phyloP scores from a whole-genome alignment of 37 sponge, comb jelly and placozoan species.

The Eunapius fragilis region DNA sequence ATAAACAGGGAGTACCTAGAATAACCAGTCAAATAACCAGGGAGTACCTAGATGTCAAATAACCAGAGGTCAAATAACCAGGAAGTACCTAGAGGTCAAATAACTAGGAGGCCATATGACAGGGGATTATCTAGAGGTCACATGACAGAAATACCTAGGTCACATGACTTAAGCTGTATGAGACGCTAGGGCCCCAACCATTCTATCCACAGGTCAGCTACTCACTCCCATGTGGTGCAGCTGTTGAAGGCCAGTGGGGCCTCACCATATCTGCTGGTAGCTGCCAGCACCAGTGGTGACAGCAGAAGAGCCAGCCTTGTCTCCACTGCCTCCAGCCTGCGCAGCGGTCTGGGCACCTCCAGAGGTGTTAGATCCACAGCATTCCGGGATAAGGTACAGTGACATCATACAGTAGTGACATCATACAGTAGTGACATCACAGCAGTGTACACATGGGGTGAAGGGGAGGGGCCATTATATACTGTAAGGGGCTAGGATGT shows the following conservation, averaged over 20 bases:
- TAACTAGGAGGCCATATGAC: background rate
- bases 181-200: too few relatives aligned
- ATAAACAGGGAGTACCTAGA: too few relatives aligned
- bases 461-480: background rate
- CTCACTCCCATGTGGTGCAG: conserved; percentile 74
- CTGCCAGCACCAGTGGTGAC: background rate
- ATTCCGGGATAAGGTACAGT: background rate
- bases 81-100: background rate
- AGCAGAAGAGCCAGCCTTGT: conserved; percentile 4
- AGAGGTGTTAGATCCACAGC: background rate
- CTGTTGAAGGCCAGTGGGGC: conserved; percentile 79
- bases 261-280: conserved; percentile 60
- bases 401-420: background rate
- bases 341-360: background rate
- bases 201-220: conserved; percentile 37
- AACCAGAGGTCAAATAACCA: background rate
- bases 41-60: background rate
- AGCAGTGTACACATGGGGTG: too few relatives aligned
- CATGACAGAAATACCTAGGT: background rate
- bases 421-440: too few relatives aligned
- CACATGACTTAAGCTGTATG: too few relatives aligned
- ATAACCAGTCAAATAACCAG: background rate
- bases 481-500: background rate
- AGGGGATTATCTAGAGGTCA: background rate
- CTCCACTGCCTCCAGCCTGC: background rate